Evolutionary conservation across 2,888 invertebrate genomes (phyloP), one percentile per base, ranked within the genome.

Genomic region (Cryptocephalus moraei): DNA sequence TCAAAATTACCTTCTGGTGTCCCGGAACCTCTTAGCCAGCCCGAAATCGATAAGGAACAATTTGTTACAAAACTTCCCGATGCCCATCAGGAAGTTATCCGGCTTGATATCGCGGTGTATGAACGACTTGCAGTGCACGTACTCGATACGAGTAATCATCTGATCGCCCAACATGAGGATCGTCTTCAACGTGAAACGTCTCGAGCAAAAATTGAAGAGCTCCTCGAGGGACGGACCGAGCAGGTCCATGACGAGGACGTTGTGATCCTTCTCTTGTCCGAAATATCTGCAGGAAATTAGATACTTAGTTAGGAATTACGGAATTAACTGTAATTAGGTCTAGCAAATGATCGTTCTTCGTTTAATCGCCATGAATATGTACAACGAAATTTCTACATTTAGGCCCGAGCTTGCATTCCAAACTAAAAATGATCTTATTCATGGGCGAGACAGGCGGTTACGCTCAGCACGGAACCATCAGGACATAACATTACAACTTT

Each of bases 11-110:
- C 22, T 86, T 65, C 91, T 85, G 60, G 86, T 85, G 73, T 99
- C 99, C 48, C 96, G 80, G 76, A 84, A 99, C 77, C 99, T 99
- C 77, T 99, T 99, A 58, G 99, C 99, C 71, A 99, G 77, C 39
- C 99, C 99, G 73, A 96, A 99, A 77, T 99, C 99, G 70, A 99
- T 99, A 73, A 99, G 83, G 78, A 96, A 97, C 51, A 99, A 80
- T 79, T 94, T 94, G 77, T 96, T 96, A 78, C 95, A 95, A 68
- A 95, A 94, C 60, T 94, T 85, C 40, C 96, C 96, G 70, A 97
- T 95, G 62, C 96, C 96, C 96, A 96, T 97, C 48, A 97, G 80
- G 76, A 97, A 96, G 75, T 96, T 96, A 72, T 96, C 95, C 39
- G 92, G 91, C 73, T 94, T 94, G 61, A 96, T 94, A 76, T 97